phyloP scores from a whole-genome alignment of 2,797 vertebrate genomes.

The Potorous gilbertii region DNA sequence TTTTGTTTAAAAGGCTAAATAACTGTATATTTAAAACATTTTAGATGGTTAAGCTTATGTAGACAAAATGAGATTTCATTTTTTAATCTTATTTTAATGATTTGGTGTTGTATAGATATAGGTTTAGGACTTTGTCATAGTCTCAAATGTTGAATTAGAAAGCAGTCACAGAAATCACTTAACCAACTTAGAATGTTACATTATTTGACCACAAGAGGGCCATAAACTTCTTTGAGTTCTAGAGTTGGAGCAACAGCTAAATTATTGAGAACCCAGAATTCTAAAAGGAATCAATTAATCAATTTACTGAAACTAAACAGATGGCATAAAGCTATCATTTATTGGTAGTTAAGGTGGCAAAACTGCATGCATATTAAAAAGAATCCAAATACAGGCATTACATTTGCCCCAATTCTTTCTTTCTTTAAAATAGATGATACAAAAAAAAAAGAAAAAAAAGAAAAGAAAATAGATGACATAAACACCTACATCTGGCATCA shows the following conservation, averaged over 20 bases:
- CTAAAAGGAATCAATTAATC: neutral
- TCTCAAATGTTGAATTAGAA: slow-evolving; percentile 23
- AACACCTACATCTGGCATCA: neutral
- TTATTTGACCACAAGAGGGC: slow-evolving; percentile 80
- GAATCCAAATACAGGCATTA: neutral
- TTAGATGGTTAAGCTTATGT: neutral
- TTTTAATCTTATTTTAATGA: neutral
- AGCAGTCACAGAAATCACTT: neutral
- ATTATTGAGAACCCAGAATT: neutral
- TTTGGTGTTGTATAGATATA: neutral
- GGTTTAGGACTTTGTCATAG: slow-evolving; percentile 36
- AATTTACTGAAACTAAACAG: slow-evolving; percentile 37
- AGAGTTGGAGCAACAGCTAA: neutral
- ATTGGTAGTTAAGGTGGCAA: neutral
- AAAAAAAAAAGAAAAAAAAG: too few relatives aligned
- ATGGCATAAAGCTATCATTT: neutral
- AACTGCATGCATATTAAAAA: neutral
- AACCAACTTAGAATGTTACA: slow-evolving; percentile 27
- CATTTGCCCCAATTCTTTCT: neutral
- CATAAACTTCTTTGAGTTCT: slow-evolving; percentile 60
- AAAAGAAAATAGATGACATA: neutral
- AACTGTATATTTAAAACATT: slow-evolving; percentile 16
- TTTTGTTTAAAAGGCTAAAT: slow-evolving; percentile 12
- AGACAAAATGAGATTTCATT: neutral
- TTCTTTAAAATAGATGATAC: neutral